Evolutionary conservation across 2,113 vertebrate species (phyloP), one percentile per base, ranked within the genome.

Genomic region (Eptesicus fuscus): DNA sequence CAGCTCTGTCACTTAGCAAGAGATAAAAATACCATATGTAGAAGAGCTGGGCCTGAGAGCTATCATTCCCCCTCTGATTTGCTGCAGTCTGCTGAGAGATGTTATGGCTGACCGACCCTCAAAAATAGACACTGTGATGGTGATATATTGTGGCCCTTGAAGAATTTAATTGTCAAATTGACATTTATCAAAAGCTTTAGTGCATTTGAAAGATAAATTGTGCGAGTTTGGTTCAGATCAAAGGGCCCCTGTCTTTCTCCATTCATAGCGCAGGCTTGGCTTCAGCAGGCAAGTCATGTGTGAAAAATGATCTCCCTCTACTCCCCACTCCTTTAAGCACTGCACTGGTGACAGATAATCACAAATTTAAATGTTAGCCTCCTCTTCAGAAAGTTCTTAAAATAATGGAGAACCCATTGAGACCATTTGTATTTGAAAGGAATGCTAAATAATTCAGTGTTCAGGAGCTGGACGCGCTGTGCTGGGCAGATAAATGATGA

Each of bases 351-450:
- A 98, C 95, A 97, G 94, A 98, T 97, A 95, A 98, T 98, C 97
- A 98, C 98, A 98, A 98, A 98, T 98, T 98, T 97, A 98, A 98
- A 98, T 97, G 94, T 96, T 97, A 97, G 96, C 96, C 95, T 97
- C 94, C 95, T 98, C 97, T 98, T 98, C 83, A 6, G 91, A 98
- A 98, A 98, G 95, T 95, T 97, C 95, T 97, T 97, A 97, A 98
- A 98, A 98, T 98, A 98, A 97, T 96, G 92, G 95, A 97, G 96
- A 93, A 96, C 97, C 96, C 95, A 97, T 95, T 97, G 96, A 98
- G 98, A 98, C 91, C 96, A 98, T 98, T 98, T 98, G 93, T 98
- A 97, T 97, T 98, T 98, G 97, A 98, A 98, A 97, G 71, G 97
- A 96, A 97, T 96, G 69, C 78, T 98, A 98, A 98, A 98, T 98